A percentile compares a stretch with the other conserved stretches of the same genome.
Evolutionary conservation across 2,113 vertebrate species (phyloP).

Genomic region (Epinephelus moara): DNA sequence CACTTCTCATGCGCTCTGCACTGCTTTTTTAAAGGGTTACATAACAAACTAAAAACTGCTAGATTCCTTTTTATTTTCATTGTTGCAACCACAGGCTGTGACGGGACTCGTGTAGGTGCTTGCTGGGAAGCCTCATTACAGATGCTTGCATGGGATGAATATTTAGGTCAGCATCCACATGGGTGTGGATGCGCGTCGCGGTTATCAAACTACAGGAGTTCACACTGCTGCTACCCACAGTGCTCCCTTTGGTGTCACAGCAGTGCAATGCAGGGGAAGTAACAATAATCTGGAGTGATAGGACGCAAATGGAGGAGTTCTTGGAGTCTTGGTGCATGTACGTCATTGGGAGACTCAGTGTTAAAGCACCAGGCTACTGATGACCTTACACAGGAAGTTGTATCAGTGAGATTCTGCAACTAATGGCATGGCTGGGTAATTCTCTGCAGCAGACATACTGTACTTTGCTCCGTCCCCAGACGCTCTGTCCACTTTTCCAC

Average conservation of each 20-base stretch:
- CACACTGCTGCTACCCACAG: not conserved
- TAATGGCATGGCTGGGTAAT: slow-evolving; percentile 1
- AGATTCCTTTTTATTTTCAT: not conserved
- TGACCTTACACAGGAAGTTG: slow-evolving; percentile 1
- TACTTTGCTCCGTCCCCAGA: slow-evolving; percentile 15
- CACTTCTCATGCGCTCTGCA: not conserved
- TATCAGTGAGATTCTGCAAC: slow-evolving; percentile 21
- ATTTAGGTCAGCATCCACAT: slow-evolving; percentile 77
- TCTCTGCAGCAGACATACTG: slow-evolving; percentile 25
- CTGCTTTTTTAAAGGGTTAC: slow-evolving; percentile 29
- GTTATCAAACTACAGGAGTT: slow-evolving; percentile 46
- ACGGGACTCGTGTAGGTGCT: not conserved
- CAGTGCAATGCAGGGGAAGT: not conserved
- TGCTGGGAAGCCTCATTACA: slow-evolving; percentile 35
- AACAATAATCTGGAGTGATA: not conserved
- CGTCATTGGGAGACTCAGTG: slow-evolving; percentile 6
- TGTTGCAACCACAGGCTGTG: not conserved
- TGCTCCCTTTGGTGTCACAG: too few species aligned
- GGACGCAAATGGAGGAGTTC: not conserved
- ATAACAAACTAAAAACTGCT: slow-evolving; percentile 27
- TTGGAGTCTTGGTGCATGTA: not conserved
- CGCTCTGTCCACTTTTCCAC: slow-evolving; percentile 40
- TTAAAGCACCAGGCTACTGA: slow-evolving; percentile 1
- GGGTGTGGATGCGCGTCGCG: slow-evolving; percentile 65
- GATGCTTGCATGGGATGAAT: slow-evolving; percentile 45